phyloP scores from a whole-genome alignment of 2,113 vertebrate species.

The Malurus alboscapulatus region DNA sequence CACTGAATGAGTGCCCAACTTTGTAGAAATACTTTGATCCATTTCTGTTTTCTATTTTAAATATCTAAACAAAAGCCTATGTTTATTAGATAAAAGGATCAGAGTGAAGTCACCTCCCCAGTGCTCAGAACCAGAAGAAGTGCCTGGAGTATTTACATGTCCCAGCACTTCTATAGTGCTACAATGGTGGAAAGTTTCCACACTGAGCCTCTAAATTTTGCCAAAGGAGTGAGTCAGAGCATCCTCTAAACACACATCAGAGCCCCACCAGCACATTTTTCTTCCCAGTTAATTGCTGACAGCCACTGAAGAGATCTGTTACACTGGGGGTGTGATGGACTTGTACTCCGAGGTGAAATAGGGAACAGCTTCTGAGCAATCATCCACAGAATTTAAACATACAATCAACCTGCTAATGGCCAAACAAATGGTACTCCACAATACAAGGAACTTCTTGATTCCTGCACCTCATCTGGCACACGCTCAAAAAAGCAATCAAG shows the following conservation, averaged over 20 bases:
- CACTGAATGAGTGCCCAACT: not conserved
- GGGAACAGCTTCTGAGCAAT: not conserved
- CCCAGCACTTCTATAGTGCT: not conserved
- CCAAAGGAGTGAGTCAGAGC: not conserved
- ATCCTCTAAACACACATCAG: not conserved
- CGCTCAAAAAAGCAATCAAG: not conserved
- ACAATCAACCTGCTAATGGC: not conserved
- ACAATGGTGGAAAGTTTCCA: not conserved
- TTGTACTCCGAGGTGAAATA: not conserved
- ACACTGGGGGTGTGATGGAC: not conserved
- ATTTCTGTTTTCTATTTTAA: not conserved
- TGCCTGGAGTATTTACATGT: not conserved
- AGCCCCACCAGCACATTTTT: not conserved
- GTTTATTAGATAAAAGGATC: not conserved
- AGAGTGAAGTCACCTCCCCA: not conserved
- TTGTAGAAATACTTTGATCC: not conserved
- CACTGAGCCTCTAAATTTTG: not conserved
- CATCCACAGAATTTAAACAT: not conserved
- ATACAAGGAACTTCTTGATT: not conserved
- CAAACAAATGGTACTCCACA: not conserved
- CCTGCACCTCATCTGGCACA: not conserved
- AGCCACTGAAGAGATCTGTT: not conserved
- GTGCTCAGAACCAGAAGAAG: not conserved
- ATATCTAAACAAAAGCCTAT: not conserved
- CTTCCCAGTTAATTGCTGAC: not conserved